Conservation (phyloP, 2,113 vertebrate species). For the Myotis davidii region DNA sequence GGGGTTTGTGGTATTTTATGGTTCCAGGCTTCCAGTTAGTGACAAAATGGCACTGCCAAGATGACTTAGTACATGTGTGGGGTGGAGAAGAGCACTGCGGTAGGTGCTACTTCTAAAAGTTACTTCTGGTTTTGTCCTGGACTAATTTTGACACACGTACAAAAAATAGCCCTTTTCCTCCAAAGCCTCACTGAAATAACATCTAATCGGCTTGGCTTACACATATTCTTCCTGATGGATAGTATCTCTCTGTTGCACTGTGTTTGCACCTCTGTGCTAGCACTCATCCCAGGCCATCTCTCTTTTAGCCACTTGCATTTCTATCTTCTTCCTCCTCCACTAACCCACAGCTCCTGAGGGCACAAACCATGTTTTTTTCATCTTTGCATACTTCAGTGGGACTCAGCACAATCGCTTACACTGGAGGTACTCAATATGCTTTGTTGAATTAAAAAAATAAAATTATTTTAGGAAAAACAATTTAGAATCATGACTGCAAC, state of each 20-base stretch:
- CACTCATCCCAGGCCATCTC: background rate
- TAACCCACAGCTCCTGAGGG: background rate
- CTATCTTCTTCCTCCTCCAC: background rate
- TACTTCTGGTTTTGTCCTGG: conserved; percentile 52
- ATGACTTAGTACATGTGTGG: conserved; percentile 46
- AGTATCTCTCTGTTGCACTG: background rate
- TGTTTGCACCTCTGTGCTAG: background rate
- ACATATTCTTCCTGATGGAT: background rate
- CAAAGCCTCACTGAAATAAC: background rate
- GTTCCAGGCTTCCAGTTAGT: conserved; percentile 55
- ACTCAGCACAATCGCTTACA: background rate
- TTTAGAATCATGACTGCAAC: background rate
- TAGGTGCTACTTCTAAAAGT: conserved; percentile 53
- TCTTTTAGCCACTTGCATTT: background rate
- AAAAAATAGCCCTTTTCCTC: background rate
- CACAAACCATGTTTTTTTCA: background rate
- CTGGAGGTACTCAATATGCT: background rate
- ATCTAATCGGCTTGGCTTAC: background rate
- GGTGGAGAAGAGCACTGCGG: background rate
- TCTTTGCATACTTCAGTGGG: background rate
- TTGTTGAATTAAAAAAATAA: conserved; percentile 51
- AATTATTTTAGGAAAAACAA: conserved; percentile 28
- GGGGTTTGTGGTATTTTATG: conserved; percentile 71
- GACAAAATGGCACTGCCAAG: conserved; percentile 68
- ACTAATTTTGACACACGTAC: conserved; percentile 23